Percentiles rank a stretch among this genome's conserved stretches.
Evolutionary conservation across 2,888 invertebrate genomes (phyloP).

Genomic region (Lymantria monacha): DNA sequence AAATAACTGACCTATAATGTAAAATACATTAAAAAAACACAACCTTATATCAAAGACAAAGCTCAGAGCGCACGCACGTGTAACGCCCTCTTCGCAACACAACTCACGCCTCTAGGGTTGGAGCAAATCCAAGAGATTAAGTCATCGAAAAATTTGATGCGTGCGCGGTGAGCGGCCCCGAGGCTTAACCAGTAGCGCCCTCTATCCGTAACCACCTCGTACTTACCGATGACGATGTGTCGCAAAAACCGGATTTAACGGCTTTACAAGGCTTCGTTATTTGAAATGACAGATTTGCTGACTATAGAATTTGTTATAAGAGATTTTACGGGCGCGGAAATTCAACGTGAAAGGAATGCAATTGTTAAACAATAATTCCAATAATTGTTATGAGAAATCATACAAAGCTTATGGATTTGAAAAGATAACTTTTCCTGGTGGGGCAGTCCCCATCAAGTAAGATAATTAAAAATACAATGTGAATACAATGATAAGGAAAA

Average conservation of each 20-base stretch:
- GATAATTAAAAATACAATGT: no score
- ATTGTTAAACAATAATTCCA: background rate
- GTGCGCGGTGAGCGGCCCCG: conserved; percentile 51
- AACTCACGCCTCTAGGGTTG: conserved; percentile 36
- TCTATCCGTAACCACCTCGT: conserved; percentile 40
- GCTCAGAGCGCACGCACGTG: background rate
- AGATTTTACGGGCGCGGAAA: background rate
- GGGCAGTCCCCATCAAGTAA: no score
- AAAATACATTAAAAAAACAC: background rate
- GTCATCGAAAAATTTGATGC: conserved; percentile 64
- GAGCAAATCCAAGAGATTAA: conserved; percentile 53
- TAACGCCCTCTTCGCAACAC: conserved; percentile 23
- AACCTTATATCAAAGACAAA: background rate
- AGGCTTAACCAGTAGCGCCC: conserved; percentile 46
- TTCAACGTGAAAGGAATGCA: background rate
- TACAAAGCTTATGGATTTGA: no score
- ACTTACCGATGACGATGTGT: conserved; percentile 48
- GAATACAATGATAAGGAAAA: no score
- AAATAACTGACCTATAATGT: no score
- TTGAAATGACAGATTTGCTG: conserved; percentile 39
- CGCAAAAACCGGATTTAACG: conserved; percentile 52
- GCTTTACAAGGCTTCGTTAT: conserved; percentile 41
- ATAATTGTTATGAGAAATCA: no score
- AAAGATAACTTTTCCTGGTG: no score
- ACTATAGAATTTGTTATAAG: conserved; percentile 22